phyloP scores from a whole-genome alignment of 2,888 invertebrate genomes.

The Mythimna albipuncta region DNA sequence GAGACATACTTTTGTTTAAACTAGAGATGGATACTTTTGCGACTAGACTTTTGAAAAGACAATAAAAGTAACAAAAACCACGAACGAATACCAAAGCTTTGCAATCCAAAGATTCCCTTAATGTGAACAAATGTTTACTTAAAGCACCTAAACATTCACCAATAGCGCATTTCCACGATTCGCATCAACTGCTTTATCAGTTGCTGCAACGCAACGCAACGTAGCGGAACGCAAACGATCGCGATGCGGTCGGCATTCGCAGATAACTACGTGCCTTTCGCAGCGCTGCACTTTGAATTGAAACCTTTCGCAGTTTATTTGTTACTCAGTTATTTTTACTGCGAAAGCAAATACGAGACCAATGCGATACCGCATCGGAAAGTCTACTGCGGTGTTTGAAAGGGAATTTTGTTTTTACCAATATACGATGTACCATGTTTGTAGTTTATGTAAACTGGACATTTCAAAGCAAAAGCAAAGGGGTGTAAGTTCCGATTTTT shows the following conservation, averaged over 20 bases:
- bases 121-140: background rate
- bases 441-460: background rate
- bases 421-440: background rate
- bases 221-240: conserved; percentile 17
- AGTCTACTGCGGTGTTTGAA: conserved; percentile 1
- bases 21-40: no score
- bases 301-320: conserved; percentile 18
- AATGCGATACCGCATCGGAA: conserved; percentile 7
- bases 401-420: conserved; percentile 6
- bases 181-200: background rate
- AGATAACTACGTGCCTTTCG: conserved; percentile 22
- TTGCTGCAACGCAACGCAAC: conserved; percentile 2
- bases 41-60: no score
- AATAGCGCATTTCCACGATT: conserved; percentile 1
- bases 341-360: conserved; percentile 1
- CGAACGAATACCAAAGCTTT: no score
- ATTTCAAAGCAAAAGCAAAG: background rate
- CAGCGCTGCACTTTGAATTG: conserved; percentile 19
- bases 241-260: conserved; percentile 19
- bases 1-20: no score
- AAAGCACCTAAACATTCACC: background rate
- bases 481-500: background rate
- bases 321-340: conserved; percentile 24
- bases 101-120: no score
- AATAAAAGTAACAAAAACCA: no score